Percentiles rank a stretch among this genome's conserved stretches.
These are phyloP conservation scores for Odontomyia ornata DNA, from an alignment of 2,888 invertebrate genomes.

Conservation along the genomic window DNA sequence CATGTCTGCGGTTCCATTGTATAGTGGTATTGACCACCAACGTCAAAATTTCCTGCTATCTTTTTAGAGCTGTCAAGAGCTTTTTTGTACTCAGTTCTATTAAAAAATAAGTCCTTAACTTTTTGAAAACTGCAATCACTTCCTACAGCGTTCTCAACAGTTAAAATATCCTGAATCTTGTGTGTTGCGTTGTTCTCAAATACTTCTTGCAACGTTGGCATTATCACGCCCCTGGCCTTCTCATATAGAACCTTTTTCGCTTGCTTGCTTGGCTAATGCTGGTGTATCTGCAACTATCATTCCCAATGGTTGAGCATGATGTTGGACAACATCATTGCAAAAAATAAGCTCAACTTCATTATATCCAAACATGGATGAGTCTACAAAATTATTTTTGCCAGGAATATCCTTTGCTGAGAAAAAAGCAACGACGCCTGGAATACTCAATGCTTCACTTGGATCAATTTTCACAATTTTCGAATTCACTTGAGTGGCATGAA, in stretches of 20 bases:
- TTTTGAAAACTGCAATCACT: neutral
- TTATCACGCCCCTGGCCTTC: slow-evolving; percentile 53
- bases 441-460: slow-evolving; percentile 66
- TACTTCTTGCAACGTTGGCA: slow-evolving; percentile 62
- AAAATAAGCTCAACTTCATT: slow-evolving; percentile 56
- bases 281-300: slow-evolving; percentile 72
- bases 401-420: slow-evolving; percentile 72
- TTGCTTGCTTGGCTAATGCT: slow-evolving; percentile 68
- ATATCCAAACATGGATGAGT: slow-evolving; percentile 50
- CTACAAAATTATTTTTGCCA: slow-evolving; percentile 69
- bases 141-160: slow-evolving; percentile 51
- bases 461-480: slow-evolving; percentile 66
- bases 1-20: slow-evolving; percentile 80
- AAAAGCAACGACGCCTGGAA: slow-evolving; percentile 70
- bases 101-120: neutral
- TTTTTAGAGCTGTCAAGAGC: neutral
- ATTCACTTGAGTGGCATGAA: slow-evolving; percentile 44
- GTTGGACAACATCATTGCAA: slow-evolving; percentile 47
- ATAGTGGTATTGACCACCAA: slow-evolving; percentile 77
- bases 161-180: neutral
- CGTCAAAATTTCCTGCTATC: slow-evolving; percentile 57
- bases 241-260: slow-evolving; percentile 65
- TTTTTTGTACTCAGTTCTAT: too few species aligned
- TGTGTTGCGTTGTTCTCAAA: slow-evolving; percentile 53
- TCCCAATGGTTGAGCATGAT: slow-evolving; percentile 75